Base-by-base conservation (phyloP, 2,888 invertebrate genomes). In the Panzeria rudis region DNA sequence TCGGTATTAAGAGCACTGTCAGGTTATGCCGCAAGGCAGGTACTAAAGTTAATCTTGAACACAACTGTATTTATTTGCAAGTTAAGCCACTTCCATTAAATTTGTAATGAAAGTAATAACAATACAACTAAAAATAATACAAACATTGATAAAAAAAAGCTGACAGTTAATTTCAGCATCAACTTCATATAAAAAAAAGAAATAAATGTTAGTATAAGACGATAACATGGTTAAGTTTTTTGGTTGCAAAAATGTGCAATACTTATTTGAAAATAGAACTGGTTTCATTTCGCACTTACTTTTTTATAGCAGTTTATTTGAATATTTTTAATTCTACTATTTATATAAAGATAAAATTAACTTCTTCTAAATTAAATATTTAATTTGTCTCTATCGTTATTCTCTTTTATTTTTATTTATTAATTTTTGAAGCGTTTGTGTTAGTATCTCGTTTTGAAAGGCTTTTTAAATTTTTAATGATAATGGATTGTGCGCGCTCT, bases 341-440 rank as follows among this genome's bases (percentile, higher is more conserved):
- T 54, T 54, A 13, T 54, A 54, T 15, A 54, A 13, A 20, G 32
- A 68, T 68, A 68, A 50, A 68, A 50, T n/a, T 20, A 54, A 32
- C 25, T 17, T 29, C 41, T 25, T 25, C 32, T 17, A 32, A 35
- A 69, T 69, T 44, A 71, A 56, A 56, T 41, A 56, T 71, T 41
- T 20, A 17, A 56, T 71, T 52, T 50, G 25, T 5, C n/a, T 56
- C 8, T 71, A 11, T 50, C 29, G 25, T 41, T 71, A n/a, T 56
- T 35, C 25, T 17, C 13, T 56, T 56, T n/a, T n/a, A n/a, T 56
- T 56, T 23, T 41, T 38, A 15, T 50, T 32, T 23, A 20, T 32
- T 35, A n/a, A 29, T 32, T 38, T 38, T 38, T 38, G 2, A 38
- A 38, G 13, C 25, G 56, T 29, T 54, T 54, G 54, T 44, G n/a